phyloP scores from a whole-genome alignment of 2,888 invertebrate species.

The Oligia fasciuncula region DNA sequence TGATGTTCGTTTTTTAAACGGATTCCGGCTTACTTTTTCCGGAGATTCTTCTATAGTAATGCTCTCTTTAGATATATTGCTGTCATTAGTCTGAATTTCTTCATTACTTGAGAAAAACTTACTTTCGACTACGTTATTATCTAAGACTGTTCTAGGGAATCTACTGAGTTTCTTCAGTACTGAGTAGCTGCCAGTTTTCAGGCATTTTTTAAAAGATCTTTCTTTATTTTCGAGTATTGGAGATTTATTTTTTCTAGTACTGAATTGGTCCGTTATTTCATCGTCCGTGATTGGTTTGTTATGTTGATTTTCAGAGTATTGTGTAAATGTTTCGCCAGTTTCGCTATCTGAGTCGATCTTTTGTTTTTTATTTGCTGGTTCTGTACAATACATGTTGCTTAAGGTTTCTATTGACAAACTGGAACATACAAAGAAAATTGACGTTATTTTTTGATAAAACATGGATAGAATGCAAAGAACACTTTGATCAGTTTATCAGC shows the following conservation, averaged over 20 bases:
- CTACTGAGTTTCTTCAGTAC: constrained; percentile 86
- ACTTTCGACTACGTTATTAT: constrained; percentile 89
- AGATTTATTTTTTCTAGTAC: constrained; percentile 74
- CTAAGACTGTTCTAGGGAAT: constrained; percentile 86
- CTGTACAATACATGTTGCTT: constrained; percentile 85
- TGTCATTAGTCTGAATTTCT: constrained; percentile 24
- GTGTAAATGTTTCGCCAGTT: constrained; percentile 60
- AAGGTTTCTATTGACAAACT: constrained; percentile 85
- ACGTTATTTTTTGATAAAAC: neutral
- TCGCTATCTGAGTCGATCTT: constrained; percentile 70
- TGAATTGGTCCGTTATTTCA: constrained; percentile 64
- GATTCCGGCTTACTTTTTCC: constrained; percentile 67
- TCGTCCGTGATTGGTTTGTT: constrained; percentile 70
- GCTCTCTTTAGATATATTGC: constrained; percentile 65
- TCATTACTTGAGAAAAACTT: constrained; percentile 86
- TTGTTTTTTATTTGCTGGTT: constrained; percentile 79
- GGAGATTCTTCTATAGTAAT: constrained; percentile 74
- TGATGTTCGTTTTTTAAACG: constrained; percentile 44
- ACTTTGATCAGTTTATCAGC: too few relatives aligned
- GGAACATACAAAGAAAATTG: constrained; percentile 65
- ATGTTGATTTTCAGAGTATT: constrained; percentile 67
- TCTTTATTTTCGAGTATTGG: constrained; percentile 86
- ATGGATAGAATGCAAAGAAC: too few relatives aligned
- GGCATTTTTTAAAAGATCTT: constrained; percentile 80
- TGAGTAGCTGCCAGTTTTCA: constrained; percentile 76